Evolutionary conservation across 2,113 vertebrate genomes (phyloP), one percentile per base, ranked within the genome.

Genomic region (Xiphias gladius): DNA sequence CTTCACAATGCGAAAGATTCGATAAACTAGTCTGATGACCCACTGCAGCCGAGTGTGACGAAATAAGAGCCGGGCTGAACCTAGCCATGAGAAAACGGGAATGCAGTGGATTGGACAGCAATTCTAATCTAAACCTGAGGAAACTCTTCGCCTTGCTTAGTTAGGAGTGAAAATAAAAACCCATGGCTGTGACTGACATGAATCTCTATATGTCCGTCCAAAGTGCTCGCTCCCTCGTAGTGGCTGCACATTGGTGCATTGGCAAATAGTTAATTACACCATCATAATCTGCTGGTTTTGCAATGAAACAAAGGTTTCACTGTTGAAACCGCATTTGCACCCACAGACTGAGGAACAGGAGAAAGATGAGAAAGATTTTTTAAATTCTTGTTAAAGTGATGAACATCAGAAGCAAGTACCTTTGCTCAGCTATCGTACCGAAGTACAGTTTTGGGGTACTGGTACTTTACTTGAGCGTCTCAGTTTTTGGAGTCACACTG

Each of bases 271-370:
- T 84, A 54, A 86, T 87, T 68, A 78, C 77, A 43, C 7, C 59
- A 22, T 76, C 73, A 59, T 92, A 92, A 94, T 88, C 90, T 92
- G 52, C 62, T 63, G 61, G 58, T 89, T 72, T 90, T 19, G 79
- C 80, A 89, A 90, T 55, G 19, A 84, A 71, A 93, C 90, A 92
- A 93, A 84, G 89, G 65, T 58, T 66, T 77, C 46, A 55, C 19
- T 90, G 90, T 92, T 85, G 46, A 39, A 64, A 28, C 0, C 30
- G n/a, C 20, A 32, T 70, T 63, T 7, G 6, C 39, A 17, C n/a
- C 1, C 3, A 69, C 74, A 72, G 6, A 75, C 41, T 59, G n/a
- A 70, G 57, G 58, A 74, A 26, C 68, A 75, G 50, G 37, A 67
- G 13, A 28, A 30, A 48, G n/a, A 76, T 37, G 12, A 59, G 52